Conservation (phyloP, 2,888 invertebrate genomes). For the Megamerina dolium region DNA sequence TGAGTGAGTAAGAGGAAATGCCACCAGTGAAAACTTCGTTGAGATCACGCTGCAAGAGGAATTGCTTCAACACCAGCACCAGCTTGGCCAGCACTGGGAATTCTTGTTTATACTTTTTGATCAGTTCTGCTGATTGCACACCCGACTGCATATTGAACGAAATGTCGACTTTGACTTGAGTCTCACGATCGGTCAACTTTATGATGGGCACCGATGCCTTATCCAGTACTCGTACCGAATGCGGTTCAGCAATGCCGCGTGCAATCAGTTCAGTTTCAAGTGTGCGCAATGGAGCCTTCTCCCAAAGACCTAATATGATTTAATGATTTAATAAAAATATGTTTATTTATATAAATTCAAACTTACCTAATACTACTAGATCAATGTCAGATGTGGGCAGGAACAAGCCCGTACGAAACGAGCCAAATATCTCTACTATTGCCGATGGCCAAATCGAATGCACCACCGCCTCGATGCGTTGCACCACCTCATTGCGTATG, state of each 20-base stretch:
- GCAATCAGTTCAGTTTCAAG: constrained; percentile 85
- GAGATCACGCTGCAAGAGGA: constrained; percentile 92
- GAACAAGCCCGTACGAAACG: constrained; percentile 94
- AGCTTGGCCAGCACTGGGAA: constrained; percentile 89
- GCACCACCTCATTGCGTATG: constrained; percentile 82
- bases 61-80: constrained; percentile 97
- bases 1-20: constrained; percentile 97
- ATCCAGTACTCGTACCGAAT: constrained; percentile 91
- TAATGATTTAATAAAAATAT: neutral
- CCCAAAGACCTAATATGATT: constrained; percentile 62
- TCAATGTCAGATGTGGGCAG: constrained; percentile 86
- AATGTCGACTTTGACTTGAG: constrained; percentile 89
- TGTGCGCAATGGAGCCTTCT: constrained; percentile 82
- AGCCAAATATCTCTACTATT: constrained; percentile 95
- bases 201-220: constrained; percentile 98
- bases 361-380: constrained; percentile 61
- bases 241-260: constrained; percentile 82
- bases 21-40: constrained; percentile 99
- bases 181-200: constrained; percentile 83
- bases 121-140: constrained; percentile 92
- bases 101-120: constrained; percentile 80
- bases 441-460: constrained; percentile 87
- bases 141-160: constrained; percentile 99
- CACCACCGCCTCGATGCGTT: constrained; percentile 82
- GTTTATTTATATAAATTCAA: neutral